A percentile compares a stretch with the other conserved stretches of the same genome.
phyloP scores from a whole-genome alignment of 1,140 invertebrate genomes.

The Drosophila insularis region DNA sequence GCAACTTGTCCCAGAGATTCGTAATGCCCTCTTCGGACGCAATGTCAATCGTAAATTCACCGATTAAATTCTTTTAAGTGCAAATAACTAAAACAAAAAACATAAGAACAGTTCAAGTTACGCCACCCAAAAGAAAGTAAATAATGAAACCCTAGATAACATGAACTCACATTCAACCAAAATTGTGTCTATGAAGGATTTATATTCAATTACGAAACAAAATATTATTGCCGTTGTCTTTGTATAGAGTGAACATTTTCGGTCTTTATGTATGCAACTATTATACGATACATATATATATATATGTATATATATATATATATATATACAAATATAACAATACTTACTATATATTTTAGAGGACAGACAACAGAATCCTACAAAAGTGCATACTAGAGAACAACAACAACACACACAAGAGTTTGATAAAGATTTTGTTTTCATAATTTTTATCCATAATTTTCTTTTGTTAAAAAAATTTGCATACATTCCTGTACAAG shows the following conservation, averaged over 20 bases:
- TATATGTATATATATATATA: constrained; percentile 37
- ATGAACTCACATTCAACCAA: constrained; percentile 64
- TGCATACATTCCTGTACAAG: constrained; percentile 69
- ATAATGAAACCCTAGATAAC: constrained; percentile 39
- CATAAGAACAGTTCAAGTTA: constrained; percentile 64
- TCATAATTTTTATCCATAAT: constrained; percentile 36
- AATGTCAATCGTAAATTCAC: constrained; percentile 98
- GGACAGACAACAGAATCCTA: constrained; percentile 48
- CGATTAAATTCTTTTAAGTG: constrained; percentile 88
- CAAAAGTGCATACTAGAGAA: constrained; percentile 36
- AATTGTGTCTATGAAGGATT: constrained; percentile 64
- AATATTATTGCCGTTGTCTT: constrained; percentile 76
- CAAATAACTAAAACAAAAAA: constrained; percentile 36
- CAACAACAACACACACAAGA: constrained; percentile 56
- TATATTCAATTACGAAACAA: constrained; percentile 48
- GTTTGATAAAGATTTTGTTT: constrained; percentile 76
- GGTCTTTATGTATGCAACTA: constrained; percentile 56
- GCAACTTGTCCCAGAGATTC: constrained; percentile 96
- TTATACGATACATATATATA: constrained; percentile 65
- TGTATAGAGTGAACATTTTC: constrained; percentile 62
- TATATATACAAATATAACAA: constrained; percentile 32
- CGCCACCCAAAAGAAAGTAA: constrained; percentile 39
- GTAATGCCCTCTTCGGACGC: constrained; percentile 95
- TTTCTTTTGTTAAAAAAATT: constrained; percentile 53
- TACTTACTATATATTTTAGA: constrained; percentile 63